These are phyloP conservation scores for Linepithema humile DNA, from an alignment of 1,140 invertebrate genomes.

Conservation along the genomic window DNA sequence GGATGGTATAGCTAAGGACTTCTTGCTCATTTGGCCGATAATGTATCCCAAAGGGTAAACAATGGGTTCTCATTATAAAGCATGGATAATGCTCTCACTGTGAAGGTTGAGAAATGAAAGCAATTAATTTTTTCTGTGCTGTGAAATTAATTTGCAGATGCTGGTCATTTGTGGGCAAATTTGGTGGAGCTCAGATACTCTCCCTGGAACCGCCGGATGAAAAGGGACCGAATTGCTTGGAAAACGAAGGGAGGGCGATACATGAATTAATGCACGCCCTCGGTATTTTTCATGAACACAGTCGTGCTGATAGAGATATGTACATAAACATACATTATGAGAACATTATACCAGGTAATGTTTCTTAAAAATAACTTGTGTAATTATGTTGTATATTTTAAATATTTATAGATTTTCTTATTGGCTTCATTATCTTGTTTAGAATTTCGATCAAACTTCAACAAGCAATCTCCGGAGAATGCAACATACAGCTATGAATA, in stretches of 20 bases:
- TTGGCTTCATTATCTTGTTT: not conserved
- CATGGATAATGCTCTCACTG: not conserved
- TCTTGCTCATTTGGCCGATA: constrained; percentile 27
- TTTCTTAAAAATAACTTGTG: not conserved
- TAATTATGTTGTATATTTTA: constrained; percentile 4
- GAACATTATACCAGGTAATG: constrained; percentile 15
- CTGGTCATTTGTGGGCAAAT: constrained; percentile 34
- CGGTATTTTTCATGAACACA: constrained; percentile 32
- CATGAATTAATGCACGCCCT: constrained; percentile 33
- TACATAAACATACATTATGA: constrained; percentile 24
- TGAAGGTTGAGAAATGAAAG: not conserved
- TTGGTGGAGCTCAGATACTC: constrained; percentile 21
- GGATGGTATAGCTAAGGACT: constrained; percentile 13
- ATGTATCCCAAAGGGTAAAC: constrained; percentile 29
- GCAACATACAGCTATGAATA: constrained; percentile 7
- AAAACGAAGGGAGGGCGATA: constrained; percentile 29
- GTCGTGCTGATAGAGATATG: constrained; percentile 13
- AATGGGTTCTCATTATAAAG: not conserved
- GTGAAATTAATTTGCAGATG: not conserved
- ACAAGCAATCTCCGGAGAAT: constrained; percentile 17
- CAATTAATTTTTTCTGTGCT: not conserved
- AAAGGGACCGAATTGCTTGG: constrained; percentile 13
- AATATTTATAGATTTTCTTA: not conserved
- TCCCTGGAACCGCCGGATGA: constrained; percentile 20
- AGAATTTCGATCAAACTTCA: constrained; percentile 22